phyloP scores from a whole-genome alignment of 2,797 vertebrate genomes.

The Spatula clypeata region DNA sequence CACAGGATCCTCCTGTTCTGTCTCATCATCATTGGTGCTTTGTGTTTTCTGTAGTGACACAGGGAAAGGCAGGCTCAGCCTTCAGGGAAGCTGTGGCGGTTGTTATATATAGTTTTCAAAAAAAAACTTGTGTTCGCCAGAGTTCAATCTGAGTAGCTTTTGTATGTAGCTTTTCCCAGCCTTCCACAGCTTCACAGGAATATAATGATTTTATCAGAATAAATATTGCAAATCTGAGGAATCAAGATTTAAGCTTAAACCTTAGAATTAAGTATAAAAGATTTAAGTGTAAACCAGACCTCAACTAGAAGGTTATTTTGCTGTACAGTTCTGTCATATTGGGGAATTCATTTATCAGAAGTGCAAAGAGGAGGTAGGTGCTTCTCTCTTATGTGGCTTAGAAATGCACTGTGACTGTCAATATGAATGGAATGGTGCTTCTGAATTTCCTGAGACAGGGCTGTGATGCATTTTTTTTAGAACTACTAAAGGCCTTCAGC shows the following conservation, averaged over 20 bases:
- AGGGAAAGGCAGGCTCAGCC: not conserved
- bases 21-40: accelerated
- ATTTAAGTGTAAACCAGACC: not conserved
- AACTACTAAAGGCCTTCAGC: not conserved
- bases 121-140: not conserved
- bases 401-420: not conserved
- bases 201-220: not conserved
- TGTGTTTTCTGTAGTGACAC: not conserved
- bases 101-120: not conserved
- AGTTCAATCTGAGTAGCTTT: not conserved
- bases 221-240: conserved; percentile 6
- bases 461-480: not conserved
- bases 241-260: not conserved
- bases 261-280: too few species aligned
- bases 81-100: not conserved
- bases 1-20: not conserved
- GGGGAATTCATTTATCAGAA: not conserved
- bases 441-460: not conserved
- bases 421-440: not conserved
- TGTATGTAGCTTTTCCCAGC: not conserved
- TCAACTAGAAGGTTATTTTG: conserved; percentile 1
- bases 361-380: not conserved
- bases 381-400: not conserved
- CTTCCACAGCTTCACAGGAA: not conserved
- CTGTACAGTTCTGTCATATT: not conserved